Percentiles rank a stretch among this genome's conserved stretches.
phyloP scores from a whole-genome alignment of 2,797 vertebrate species.

The Falco novaeseelandiae region DNA sequence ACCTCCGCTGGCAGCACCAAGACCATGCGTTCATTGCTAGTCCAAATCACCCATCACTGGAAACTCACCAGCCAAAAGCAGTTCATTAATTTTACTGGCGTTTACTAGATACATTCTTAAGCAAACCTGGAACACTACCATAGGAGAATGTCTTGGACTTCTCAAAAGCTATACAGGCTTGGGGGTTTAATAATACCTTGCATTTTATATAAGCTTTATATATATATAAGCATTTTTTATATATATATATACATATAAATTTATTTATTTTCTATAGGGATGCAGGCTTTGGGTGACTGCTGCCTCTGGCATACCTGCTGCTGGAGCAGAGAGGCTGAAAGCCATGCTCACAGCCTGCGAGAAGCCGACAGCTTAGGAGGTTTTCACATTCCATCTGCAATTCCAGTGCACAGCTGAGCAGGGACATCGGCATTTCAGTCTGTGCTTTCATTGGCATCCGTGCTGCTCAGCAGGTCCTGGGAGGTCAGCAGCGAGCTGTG shows the following conservation, averaged over 20 bases:
- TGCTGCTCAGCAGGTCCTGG: accelerated
- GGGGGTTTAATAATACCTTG: neutral
- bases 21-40: neutral
- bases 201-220: accelerated
- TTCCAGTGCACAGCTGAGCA: neutral
- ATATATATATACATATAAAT: too few relatives aligned
- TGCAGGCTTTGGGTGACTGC: neutral
- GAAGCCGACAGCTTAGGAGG: neutral
- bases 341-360: neutral
- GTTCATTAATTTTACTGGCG: neutral
- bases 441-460: accelerated
- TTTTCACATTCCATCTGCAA: accelerated
- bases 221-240: too few relatives aligned
- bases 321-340: neutral
- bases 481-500: accelerated
- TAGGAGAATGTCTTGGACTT: neutral
- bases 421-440: neutral
- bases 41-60: neutral
- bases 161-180: neutral
- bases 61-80: neutral
- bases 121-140: accelerated
- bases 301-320: accelerated
- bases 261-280: too few relatives aligned
- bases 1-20: neutral
- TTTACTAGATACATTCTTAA: neutral